Evolutionary conservation across 2,888 invertebrate genomes (phyloP), one percentile per base, ranked within the genome.

Genomic region (Vesta saturnalis): DNA sequence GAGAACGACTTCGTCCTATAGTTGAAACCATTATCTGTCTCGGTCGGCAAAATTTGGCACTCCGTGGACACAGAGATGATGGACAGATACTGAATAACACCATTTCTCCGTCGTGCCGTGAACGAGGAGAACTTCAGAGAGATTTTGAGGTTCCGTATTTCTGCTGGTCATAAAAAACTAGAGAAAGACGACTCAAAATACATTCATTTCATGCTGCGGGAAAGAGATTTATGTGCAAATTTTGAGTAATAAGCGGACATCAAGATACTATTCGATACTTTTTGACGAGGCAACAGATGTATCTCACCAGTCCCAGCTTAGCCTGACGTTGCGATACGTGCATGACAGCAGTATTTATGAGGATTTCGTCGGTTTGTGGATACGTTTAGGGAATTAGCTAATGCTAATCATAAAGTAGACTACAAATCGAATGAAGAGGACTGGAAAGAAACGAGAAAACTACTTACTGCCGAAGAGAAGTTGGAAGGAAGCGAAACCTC

Each of bases 131-230:
- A n/a, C n/a, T n/a, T n/a, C n/a, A n/a, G n/a, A n/a, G n/a, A n/a
- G n/a, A n/a, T n/a, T n/a, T n/a, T n/a, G 49, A 58, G 49, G 52
- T 64, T 52, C 35, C 23, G 64, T 6, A 22, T 64, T 14, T 39
- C 21, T 30, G 35, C 46, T 57, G 63, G 57, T 12, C 57, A 64
- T 23, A 49, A 19, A 43, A 43, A 43, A n/a, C n/a, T 64, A 15
- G 19, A 57, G 30, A 30, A 49, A n/a, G n/a, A n/a, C n/a, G n/a
- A n/a, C n/a, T n/a, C n/a, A n/a, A n/a, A n/a, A n/a, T n/a, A n/a
- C n/a, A n/a, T n/a, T n/a, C n/a, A n/a, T n/a, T n/a, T n/a, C n/a
- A n/a, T n/a, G n/a, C n/a, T n/a, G n/a, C n/a, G n/a, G n/a, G n/a
- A n/a, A n/a, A n/a, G n/a, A n/a, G n/a, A n/a, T n/a, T n/a, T n/a